Evolutionary conservation across 2,797 vertebrate genomes (phyloP).

Genomic region (Toxotes lorentzi): DNA sequence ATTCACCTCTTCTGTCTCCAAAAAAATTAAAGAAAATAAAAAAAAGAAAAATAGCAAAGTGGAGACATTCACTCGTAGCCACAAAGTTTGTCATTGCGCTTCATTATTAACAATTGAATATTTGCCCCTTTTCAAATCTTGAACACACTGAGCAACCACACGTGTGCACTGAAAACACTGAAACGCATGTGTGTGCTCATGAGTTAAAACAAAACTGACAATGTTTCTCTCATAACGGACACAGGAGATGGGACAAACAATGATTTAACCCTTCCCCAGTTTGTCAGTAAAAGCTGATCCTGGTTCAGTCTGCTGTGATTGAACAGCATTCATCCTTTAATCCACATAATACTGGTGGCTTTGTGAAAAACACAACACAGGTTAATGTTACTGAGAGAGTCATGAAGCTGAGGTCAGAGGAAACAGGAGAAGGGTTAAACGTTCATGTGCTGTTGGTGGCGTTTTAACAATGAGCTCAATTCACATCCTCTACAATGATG

Average conservation of each 20-base stretch:
- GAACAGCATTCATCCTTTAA: background rate
- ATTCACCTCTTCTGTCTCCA: background rate
- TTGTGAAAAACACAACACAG: background rate
- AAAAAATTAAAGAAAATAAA: background rate
- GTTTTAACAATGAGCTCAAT: constrained; percentile 48
- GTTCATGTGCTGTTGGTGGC: constrained; percentile 50
- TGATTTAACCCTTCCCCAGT: constrained; percentile 69
- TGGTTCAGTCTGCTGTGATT: constrained; percentile 14
- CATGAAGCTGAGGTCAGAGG: constrained; percentile 20
- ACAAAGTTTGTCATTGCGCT: background rate
- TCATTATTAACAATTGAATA: constrained; percentile 1
- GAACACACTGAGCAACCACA: constrained; percentile 21
- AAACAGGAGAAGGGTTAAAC: constrained; percentile 80
- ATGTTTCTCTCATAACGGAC: constrained; percentile 37
- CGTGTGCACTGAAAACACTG: constrained; percentile 7
- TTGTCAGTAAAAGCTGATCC: constrained; percentile 9
- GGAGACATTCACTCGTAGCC: background rate
- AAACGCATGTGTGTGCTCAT: constrained; percentile 9
- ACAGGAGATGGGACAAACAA: constrained; percentile 51
- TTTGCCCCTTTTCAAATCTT: constrained; percentile 18
- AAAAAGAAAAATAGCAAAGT: background rate
- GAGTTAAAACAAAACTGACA: constrained; percentile 3
- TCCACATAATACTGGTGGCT: background rate
- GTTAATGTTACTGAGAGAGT: background rate
- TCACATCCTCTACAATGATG: constrained; percentile 53